Percentiles rank a stretch among this genome's conserved stretches.
Evolutionary conservation across 2,888 invertebrate genomes (phyloP).

Genomic region (Stenchaetothrips biformis): DNA sequence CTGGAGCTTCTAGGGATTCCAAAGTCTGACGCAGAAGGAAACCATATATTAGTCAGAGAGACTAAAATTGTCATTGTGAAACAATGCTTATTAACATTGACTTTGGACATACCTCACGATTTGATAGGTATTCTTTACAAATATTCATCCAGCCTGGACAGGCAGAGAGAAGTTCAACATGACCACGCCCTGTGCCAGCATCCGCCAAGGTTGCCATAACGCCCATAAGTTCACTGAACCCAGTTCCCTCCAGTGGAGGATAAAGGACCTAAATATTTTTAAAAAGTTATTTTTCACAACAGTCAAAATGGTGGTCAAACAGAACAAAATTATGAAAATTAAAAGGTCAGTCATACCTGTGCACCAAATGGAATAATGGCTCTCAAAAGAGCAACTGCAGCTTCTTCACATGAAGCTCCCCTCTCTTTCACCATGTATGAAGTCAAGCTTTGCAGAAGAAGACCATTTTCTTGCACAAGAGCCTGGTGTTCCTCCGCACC

Average conservation of each 20-base stretch:
- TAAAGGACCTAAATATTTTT: constrained; percentile 46
- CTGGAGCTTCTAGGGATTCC: neutral
- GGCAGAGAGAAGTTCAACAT: constrained; percentile 73
- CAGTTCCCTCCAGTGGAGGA: constrained; percentile 59
- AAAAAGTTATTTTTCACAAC: neutral
- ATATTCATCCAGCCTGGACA: constrained; percentile 74
- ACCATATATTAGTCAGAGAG: constrained; percentile 31
- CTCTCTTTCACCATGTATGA: constrained; percentile 68
- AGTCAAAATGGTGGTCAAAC: neutral
- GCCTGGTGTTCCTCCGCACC: constrained; percentile 49
- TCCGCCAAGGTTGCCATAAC: constrained; percentile 81
- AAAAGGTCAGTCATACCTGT: constrained; percentile 41
- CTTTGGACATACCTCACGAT: constrained; percentile 28
- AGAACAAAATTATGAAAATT: neutral
- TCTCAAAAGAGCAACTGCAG: constrained; percentile 60
- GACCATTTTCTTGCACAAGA: constrained; percentile 63
- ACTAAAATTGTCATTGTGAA: constrained; percentile 38
- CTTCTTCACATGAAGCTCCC: constrained; percentile 49
- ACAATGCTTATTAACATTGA: constrained; percentile 34
- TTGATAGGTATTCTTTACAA: constrained; percentile 40
- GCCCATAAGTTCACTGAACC: constrained; percentile 71
- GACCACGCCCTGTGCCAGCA: constrained; percentile 75
- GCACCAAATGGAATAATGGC: constrained; percentile 70
- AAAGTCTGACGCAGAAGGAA: constrained; percentile 31
- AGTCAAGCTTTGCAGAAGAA: constrained; percentile 63